These are phyloP conservation scores for Gymnogyps californianus DNA, from an alignment of 2,113 vertebrate genomes.

Conservation along the genomic window DNA sequence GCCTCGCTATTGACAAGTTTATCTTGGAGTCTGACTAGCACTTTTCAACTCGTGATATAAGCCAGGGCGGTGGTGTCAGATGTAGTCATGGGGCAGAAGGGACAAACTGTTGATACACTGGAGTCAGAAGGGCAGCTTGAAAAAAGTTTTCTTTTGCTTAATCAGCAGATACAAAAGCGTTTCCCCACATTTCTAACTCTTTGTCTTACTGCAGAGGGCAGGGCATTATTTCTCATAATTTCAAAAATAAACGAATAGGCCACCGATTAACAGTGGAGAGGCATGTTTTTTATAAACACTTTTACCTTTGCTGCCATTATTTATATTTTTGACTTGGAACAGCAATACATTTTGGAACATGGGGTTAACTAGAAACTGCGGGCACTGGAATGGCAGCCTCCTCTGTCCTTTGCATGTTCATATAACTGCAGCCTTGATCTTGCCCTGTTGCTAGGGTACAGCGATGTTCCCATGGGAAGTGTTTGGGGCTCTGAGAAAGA, in stretches of 20 bases:
- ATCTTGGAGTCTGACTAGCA: slow-evolving; percentile 31
- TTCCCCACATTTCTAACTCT: neutral
- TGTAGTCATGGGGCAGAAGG: neutral
- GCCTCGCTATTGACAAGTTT: slow-evolving; percentile 42
- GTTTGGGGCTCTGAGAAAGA: neutral
- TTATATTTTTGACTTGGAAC: neutral
- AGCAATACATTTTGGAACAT: neutral
- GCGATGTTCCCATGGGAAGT: neutral
- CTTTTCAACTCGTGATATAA: neutral
- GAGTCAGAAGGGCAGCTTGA: slow-evolving; percentile 17
- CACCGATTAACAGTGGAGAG: neutral
- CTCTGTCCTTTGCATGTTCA: neutral
- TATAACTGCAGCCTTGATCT: neutral
- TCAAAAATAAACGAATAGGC: neutral
- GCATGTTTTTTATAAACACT: neutral
- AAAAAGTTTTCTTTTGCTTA: slow-evolving; percentile 10
- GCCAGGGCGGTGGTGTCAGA: neutral
- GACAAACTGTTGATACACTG: neutral
- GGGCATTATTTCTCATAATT: neutral
- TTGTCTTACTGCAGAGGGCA: neutral
- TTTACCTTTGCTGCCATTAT: neutral
- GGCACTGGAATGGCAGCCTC: neutral
- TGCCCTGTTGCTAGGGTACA: neutral
- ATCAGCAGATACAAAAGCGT: neutral
- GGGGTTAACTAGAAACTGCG: neutral